Percentiles rank a stretch among this genome's conserved stretches.
phyloP scores from a whole-genome alignment of 64 coral and sea anemone genomes.

The Montipora sp. region DNA sequence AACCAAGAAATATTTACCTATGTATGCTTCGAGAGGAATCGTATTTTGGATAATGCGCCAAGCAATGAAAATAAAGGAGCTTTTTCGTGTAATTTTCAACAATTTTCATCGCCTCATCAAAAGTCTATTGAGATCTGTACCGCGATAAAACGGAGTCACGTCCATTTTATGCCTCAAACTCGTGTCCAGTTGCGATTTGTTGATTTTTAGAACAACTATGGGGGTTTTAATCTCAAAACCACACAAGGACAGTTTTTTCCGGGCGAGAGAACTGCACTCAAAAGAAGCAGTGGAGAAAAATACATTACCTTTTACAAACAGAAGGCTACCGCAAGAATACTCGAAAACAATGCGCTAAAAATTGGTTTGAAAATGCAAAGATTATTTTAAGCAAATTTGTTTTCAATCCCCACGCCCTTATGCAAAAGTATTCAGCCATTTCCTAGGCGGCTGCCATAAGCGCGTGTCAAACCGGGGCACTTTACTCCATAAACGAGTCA shows the following conservation, averaged over 20 bases:
- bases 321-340: slow-evolving; percentile 4
- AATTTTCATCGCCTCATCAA: slow-evolving; percentile 22
- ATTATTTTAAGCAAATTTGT: slow-evolving; percentile 55
- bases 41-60: slow-evolving; percentile 18
- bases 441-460: slow-evolving; percentile 46
- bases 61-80: background rate
- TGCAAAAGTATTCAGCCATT: slow-evolving; percentile 44
- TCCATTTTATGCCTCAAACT: background rate
- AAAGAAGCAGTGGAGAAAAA: background rate
- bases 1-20: slow-evolving; percentile 58
- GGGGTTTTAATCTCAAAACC: slow-evolving; percentile 31
- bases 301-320: slow-evolving; percentile 18
- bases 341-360: slow-evolving; percentile 28
- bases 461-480: slow-evolving; percentile 51
- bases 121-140: slow-evolving; percentile 4
- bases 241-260: slow-evolving; percentile 16
- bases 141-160: slow-evolving; percentile 1
- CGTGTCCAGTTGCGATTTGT: background rate
- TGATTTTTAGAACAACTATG: slow-evolving; percentile 14
- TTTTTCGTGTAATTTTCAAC: background rate
- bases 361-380: slow-evolving; percentile 22
- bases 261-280: background rate
- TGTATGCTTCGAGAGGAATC: slow-evolving; percentile 65
- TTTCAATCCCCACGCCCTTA: slow-evolving; percentile 39
- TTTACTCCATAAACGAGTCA: slow-evolving; percentile 34